Evolutionary conservation across 2,113 vertebrate species (phyloP), one percentile per base, ranked within the genome.

Genomic region (Lates calcarifer): DNA sequence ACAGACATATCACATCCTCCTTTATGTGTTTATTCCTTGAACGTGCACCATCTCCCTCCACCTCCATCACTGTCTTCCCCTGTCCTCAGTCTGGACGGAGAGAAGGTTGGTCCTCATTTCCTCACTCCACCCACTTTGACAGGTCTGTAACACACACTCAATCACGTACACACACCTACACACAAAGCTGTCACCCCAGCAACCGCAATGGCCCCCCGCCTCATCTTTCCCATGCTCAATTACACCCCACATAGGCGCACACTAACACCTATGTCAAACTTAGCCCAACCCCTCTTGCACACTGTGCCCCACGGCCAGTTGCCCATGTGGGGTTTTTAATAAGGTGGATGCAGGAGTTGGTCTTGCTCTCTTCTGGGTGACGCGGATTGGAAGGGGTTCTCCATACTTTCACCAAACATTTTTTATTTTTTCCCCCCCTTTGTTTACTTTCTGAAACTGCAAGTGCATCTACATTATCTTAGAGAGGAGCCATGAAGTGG

Each of bases 291-390:
- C 91, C 93, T 92, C 83, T 81, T 70, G 73, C 77, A 75, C 87
- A 76, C 88, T 85, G 82, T 72, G 72, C 89, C 92, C 80, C 87
- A 79, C 86, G 83, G 79, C 84, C 82, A 88, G 86, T 88, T 88
- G 64, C 83, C 88, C 89, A 83, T 85, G 92, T 90, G 93, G 74
- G 83, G 82, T 90, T 92, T 93, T 94, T 92, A 91, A 90, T 91
- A 93, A 92, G 93, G 93, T 91, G 91, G 93, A 89, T 86, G 87
- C 90, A 91, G 68, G 91, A 93, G 91, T 92, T 83, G 90, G 92
- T 93, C 93, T 93, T 90, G 91, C 91, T 95, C 93, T 95, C 90
- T 92, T 92, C 94, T 95, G 92, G 94, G 93, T 94, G 91, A 89
- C 84, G 90, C 84, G 90, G 93, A 87, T 90, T 87, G 89, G 89